A percentile compares a stretch with the other conserved stretches of the same genome.
Conservation (phyloP, 2,113 vertebrate genomes). For the Tachysurus fulvidraco region DNA sequence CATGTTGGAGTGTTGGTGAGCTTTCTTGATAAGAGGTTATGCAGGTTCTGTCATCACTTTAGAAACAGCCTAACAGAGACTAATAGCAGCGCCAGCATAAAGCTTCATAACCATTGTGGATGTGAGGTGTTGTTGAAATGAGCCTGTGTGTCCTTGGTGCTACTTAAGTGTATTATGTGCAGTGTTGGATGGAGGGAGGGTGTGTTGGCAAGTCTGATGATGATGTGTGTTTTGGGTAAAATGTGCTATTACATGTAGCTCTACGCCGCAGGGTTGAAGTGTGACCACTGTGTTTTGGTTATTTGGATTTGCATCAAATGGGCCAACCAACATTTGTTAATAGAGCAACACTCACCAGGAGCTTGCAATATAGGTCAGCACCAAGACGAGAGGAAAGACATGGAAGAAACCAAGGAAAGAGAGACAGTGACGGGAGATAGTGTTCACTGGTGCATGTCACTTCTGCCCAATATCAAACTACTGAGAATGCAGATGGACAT, state of each 20-base stretch:
- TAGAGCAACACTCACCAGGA: constrained; percentile 75
- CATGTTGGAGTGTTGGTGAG: constrained; percentile 36
- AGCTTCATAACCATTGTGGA: constrained; percentile 3
- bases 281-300: constrained; percentile 64
- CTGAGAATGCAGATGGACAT: constrained; percentile 57
- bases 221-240: constrained; percentile 55
- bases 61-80: constrained; percentile 43
- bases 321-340: constrained; percentile 60
- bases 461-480: constrained; percentile 54
- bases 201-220: constrained; percentile 59
- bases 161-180: not conserved
- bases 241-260: constrained; percentile 64
- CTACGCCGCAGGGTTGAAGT: constrained; percentile 65
- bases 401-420: constrained; percentile 30
- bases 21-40: constrained; percentile 41
- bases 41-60: constrained; percentile 51
- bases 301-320: constrained; percentile 74
- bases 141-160: constrained; percentile 47
- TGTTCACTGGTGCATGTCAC: constrained; percentile 64
- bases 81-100: constrained; percentile 28
- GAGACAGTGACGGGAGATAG: constrained; percentile 44
- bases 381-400: constrained; percentile 39
- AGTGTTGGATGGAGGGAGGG: constrained; percentile 45
- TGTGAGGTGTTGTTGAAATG: constrained; percentile 40
- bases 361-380: constrained; percentile 73